Percentiles rank a stretch among this genome's conserved stretches.
These are phyloP conservation scores for Trachythela sp. DNA, from an alignment of 64 coral and sea anemone genomes.

Conservation along the genomic window DNA sequence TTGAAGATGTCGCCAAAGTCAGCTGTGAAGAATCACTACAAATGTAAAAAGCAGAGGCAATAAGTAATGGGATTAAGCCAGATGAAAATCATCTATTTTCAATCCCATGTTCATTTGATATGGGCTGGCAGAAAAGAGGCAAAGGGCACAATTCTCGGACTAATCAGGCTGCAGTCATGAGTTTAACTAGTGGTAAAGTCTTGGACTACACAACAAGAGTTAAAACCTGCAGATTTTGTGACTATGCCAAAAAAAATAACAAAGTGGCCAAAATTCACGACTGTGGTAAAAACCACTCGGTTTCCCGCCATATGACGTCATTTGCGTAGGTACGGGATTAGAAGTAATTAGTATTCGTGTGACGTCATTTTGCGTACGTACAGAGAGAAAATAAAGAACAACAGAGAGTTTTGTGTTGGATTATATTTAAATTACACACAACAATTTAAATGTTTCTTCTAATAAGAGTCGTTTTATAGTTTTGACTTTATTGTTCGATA, in stretches of 20 bases:
- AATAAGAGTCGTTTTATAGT: too few species aligned
- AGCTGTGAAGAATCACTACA: not conserved
- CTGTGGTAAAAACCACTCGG: constrained; percentile 69
- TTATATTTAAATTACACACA: too few species aligned
- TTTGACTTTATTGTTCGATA: too few species aligned
- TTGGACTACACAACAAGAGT: constrained; percentile 55
- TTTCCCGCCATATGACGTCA: too few species aligned
- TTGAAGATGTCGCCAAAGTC: not conserved
- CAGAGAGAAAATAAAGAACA: too few species aligned
- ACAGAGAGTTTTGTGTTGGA: too few species aligned
- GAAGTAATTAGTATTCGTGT: too few species aligned
- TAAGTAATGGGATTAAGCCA: not conserved
- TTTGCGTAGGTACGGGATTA: too few species aligned
- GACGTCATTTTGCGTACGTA: too few species aligned
- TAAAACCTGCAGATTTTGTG: constrained; percentile 52
- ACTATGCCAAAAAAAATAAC: constrained; percentile 29
- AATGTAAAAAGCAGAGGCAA: not conserved
- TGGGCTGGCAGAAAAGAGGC: constrained; percentile 27
- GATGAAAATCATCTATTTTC: not conserved
- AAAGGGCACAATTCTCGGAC: constrained; percentile 44
- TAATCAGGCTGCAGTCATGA: constrained; percentile 57
- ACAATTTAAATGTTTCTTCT: too few species aligned
- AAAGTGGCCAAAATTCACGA: constrained; percentile 53
- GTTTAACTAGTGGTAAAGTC: constrained; percentile 50
- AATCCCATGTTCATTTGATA: constrained; percentile 20